Evolutionary conservation across 1,140 invertebrate genomes (phyloP).

Genomic region (Holotrichia oblita): DNA sequence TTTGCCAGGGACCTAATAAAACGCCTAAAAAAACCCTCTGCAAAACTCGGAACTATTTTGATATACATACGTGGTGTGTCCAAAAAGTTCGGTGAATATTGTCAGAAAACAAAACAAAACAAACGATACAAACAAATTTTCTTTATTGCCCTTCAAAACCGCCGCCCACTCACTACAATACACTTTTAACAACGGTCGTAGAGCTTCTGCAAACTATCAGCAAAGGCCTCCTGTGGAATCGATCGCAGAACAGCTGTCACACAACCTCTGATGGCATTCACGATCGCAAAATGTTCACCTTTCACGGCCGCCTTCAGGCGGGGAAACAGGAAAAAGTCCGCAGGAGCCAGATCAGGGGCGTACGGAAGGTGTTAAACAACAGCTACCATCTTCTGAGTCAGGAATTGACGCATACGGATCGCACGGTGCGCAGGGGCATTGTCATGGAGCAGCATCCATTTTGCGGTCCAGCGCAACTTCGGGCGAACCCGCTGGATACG

Average conservation of each 20-base stretch:
- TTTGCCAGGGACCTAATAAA: too few relatives aligned
- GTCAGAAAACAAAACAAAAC: background rate
- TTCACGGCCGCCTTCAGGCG: background rate
- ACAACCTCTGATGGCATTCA: background rate
- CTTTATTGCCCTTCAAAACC: background rate
- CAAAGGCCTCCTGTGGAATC: background rate
- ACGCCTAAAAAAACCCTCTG: too few relatives aligned
- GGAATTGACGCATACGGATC: background rate
- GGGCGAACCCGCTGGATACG: too few relatives aligned
- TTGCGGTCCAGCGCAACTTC: background rate
- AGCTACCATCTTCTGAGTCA: background rate
- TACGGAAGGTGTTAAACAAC: background rate
- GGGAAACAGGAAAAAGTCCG: background rate
- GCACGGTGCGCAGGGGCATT: background rate
- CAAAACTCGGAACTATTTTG: too few relatives aligned
- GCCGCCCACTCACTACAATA: too few relatives aligned
- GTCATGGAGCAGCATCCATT: background rate
- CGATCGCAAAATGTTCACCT: background rate
- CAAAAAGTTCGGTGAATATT: background rate
- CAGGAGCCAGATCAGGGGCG: background rate
- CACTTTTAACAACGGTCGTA: background rate
- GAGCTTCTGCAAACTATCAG: background rate
- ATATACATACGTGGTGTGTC: background rate
- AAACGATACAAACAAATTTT: background rate
- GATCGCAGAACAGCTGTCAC: background rate